Evolutionary conservation across 2,797 vertebrate species (phyloP).

Genomic region (Alauda arvensis): DNA sequence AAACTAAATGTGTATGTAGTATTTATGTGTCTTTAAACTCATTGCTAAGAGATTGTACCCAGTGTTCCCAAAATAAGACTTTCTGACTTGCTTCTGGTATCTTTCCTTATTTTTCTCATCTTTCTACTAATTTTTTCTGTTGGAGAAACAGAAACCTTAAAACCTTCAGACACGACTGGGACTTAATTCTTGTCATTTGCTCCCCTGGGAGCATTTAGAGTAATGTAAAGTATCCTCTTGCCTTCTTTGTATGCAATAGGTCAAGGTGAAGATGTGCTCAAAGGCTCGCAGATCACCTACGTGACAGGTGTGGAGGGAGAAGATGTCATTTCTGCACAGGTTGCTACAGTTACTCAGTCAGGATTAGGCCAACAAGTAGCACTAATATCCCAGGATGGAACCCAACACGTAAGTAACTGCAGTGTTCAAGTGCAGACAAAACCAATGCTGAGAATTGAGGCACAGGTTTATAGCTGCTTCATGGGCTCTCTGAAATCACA

Average conservation of each 20-base stretch:
- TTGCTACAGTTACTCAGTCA: conserved; percentile 82
- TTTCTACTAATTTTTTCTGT: neutral
- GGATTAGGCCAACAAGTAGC: conserved; percentile 89
- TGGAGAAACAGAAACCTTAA: neutral
- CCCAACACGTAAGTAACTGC: conserved; percentile 85
- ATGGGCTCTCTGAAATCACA: neutral
- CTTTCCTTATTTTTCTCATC: neutral
- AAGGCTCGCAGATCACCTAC: conserved; percentile 84
- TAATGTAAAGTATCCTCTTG: neutral
- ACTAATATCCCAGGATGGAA: conserved; percentile 93
- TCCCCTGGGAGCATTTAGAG: neutral
- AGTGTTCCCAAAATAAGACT: neutral
- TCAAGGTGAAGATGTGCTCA: conserved; percentile 88
- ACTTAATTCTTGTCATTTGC: neutral
- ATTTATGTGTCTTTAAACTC: neutral
- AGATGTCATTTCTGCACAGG: conserved; percentile 87
- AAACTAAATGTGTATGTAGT: neutral
- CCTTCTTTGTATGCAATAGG: conserved; percentile 67
- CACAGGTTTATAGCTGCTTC: neutral
- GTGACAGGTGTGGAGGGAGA: conserved; percentile 89
- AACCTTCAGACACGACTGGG: neutral
- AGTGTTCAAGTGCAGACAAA: neutral
- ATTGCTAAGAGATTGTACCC: neutral
- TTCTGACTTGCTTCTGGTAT: neutral
- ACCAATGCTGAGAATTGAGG: neutral